Evolutionary conservation across 1,140 invertebrate species (phyloP).

Genomic region (Epicauta chinensis): DNA sequence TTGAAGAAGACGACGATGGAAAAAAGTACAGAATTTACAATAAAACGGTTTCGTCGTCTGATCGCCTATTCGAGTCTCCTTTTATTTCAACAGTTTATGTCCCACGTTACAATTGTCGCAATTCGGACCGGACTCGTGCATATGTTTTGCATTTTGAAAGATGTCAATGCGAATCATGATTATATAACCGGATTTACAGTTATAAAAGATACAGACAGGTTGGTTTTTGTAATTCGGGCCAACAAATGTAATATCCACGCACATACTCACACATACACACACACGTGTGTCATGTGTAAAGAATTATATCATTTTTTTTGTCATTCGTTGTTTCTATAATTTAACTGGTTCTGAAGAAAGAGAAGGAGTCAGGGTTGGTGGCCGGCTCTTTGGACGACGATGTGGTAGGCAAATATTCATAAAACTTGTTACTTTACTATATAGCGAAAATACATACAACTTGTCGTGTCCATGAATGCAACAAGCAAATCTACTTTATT

Average conservation of each 20-base stretch:
- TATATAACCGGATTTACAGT: conserved; percentile 24
- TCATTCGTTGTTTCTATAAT: no score
- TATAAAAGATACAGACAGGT: conserved; percentile 4
- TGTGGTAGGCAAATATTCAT: conserved; percentile 4
- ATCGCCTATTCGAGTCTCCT: no score
- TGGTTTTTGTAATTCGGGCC: no score
- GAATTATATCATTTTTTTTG: no score
- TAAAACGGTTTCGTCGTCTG: no score
- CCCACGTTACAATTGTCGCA: conserved; percentile 13
- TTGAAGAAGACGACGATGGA: no score
- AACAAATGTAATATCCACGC: no score
- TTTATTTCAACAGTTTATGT: no score
- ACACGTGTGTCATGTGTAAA: no score
- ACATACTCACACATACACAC: no score
- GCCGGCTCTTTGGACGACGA: not conserved
- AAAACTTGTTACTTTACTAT: not conserved
- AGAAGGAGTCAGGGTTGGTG: not conserved
- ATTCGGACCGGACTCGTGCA: conserved; percentile 10
- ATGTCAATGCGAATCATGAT: conserved; percentile 19
- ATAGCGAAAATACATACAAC: not conserved
- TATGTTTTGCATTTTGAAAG: conserved; percentile 17
- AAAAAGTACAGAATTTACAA: no score
- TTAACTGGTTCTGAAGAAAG: not conserved
- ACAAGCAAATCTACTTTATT: not conserved
- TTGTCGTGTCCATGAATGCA: conserved; percentile 5